Conservation (phyloP, 2,888 invertebrate species). For the Pherbina coryleti region DNA sequence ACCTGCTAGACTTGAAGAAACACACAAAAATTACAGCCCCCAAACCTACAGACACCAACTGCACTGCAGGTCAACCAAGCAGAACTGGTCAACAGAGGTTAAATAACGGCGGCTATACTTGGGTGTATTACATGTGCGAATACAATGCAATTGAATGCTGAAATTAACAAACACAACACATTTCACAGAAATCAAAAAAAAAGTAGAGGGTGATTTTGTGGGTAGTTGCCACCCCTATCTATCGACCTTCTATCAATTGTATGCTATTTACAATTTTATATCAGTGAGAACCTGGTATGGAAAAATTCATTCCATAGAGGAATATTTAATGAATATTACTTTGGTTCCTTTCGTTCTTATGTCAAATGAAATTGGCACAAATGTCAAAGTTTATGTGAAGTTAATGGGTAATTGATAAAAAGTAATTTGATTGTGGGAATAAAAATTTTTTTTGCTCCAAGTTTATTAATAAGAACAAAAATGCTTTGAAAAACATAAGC, state of each 20-base stretch:
- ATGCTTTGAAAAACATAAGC: no score
- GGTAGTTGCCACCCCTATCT: background rate
- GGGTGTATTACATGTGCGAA: slow-evolving; percentile 15
- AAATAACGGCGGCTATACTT: slow-evolving; percentile 34
- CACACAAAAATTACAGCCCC: slow-evolving; percentile 42
- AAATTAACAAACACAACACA: slow-evolving; percentile 32
- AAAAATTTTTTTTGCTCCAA: background rate
- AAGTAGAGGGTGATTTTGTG: slow-evolving; percentile 18
- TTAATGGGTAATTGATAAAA: no score
- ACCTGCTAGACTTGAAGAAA: background rate
- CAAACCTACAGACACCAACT: slow-evolving; percentile 41
- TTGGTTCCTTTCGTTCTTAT: background rate
- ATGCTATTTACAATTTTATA: background rate
- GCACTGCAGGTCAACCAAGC: slow-evolving; percentile 52
- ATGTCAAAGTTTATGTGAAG: background rate
- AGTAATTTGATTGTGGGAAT: background rate
- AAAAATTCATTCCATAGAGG: background rate
- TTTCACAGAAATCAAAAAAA: slow-evolving; percentile 18
- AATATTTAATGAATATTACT: background rate
- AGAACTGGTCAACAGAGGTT: slow-evolving; percentile 57
- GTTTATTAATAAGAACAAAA: no score
- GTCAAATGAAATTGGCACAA: background rate
- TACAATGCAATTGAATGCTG: slow-evolving; percentile 43
- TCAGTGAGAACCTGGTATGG: background rate
- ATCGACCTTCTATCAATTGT: background rate